Conservation (phyloP, 64 coral and sea anemone genomes). For the Montipora capricornis region DNA sequence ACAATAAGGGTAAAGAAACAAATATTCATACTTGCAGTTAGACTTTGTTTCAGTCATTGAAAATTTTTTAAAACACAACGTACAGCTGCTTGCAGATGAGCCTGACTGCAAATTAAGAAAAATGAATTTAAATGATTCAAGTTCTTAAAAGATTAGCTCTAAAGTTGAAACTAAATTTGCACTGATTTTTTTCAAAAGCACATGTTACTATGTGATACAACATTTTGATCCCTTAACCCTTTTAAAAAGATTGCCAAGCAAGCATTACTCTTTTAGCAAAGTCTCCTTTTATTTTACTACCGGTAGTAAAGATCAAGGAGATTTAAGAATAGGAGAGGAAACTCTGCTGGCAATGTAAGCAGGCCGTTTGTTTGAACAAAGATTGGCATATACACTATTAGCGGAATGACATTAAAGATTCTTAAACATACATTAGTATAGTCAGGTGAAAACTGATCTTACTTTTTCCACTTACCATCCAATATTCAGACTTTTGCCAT, state of each 20-base stretch:
- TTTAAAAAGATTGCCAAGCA: neutral
- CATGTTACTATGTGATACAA: too few species aligned
- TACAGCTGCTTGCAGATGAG: slow-evolving; percentile 48
- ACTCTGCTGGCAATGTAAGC: too few species aligned
- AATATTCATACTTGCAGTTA: slow-evolving; percentile 71
- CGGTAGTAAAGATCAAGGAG: neutral
- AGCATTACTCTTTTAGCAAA: neutral
- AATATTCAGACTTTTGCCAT: slow-evolving; percentile 88
- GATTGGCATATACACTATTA: too few species aligned
- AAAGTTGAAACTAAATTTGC: neutral
- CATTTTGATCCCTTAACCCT: neutral
- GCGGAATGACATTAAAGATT: neutral
- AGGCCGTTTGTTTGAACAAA: too few species aligned
- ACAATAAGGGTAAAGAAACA: neutral
- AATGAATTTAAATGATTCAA: neutral
- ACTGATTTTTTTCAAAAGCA: too few species aligned
- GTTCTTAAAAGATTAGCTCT: neutral
- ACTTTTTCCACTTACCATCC: slow-evolving; percentile 60
- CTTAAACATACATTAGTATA: neutral
- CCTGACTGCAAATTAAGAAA: slow-evolving; percentile 19
- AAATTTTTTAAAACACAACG: slow-evolving; percentile 71
- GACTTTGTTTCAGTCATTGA: slow-evolving; percentile 69
- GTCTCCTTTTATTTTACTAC: too few species aligned
- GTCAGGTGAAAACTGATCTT: neutral
- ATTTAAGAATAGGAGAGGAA: neutral